Evolutionary conservation across 2,888 invertebrate genomes (phyloP).

Genomic region (Falcaria lacertinaria): DNA sequence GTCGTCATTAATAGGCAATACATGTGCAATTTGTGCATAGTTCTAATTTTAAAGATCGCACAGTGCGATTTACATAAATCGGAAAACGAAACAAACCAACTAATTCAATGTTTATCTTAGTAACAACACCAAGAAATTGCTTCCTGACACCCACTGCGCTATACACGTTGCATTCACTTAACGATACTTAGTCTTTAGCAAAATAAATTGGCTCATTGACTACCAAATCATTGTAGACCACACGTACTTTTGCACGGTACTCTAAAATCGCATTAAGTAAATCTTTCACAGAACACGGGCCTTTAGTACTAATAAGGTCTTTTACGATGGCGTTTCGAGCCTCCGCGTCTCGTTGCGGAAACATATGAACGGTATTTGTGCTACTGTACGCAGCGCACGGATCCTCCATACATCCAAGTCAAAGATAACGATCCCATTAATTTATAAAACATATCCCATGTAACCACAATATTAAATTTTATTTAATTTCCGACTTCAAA

Average conservation of each 20-base stretch:
- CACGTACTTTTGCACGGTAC: constrained; percentile 49
- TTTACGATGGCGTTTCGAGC: constrained; percentile 37
- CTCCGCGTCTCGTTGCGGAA: constrained; percentile 25
- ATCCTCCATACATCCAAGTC: constrained; percentile 1
- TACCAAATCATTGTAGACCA: constrained; percentile 52
- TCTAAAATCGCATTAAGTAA: constrained; percentile 53
- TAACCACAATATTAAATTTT: background rate
- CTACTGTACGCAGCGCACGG: constrained; percentile 8
- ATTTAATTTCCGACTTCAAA: too few species aligned
- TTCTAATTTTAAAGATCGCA: background rate
- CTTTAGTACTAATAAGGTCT: constrained; percentile 54
- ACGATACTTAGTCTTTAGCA: constrained; percentile 23
- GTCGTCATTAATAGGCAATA: too few species aligned
- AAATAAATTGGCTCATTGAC: constrained; percentile 57
- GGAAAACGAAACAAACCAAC: background rate
- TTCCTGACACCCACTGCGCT: background rate
- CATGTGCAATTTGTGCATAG: too few species aligned
- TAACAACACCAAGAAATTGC: background rate
- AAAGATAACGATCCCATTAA: constrained; percentile 2
- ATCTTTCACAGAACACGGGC: constrained; percentile 48
- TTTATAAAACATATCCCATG: background rate
- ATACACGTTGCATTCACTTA: constrained; percentile 8
- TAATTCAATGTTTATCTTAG: background rate
- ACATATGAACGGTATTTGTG: constrained; percentile 27
- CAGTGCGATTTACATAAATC: background rate